Base-by-base conservation (phyloP, 2,113 vertebrate species). In the Macheiramphus alcinus region DNA sequence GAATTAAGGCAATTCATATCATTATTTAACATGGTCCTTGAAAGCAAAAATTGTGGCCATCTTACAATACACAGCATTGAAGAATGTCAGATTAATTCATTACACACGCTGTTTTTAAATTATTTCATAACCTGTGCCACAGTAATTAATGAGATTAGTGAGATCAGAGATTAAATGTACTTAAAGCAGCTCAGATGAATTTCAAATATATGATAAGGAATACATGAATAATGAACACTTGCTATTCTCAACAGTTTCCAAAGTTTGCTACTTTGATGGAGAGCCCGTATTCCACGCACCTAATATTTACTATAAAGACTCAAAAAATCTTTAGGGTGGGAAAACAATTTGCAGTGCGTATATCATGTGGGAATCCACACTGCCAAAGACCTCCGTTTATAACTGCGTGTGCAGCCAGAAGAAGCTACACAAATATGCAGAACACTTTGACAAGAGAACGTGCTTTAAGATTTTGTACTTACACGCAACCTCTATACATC, bases 81-180 rank as follows among this genome's bases (percentile, higher is more conserved):
- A 66, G 36, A 70, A 84, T 55, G 29, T 50, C 68, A 86, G 42
- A 91, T 71, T 84, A 95, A 96, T 86, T 83, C 11, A 80, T 66
- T 80, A 58, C 32, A 67, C 20, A 66, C 0, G 0, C 36, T 36
- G 52, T 65, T 93, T 90, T 81, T 45, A 90, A 89, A 94, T 74
- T 56, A 85, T 94, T 92, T 84, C 58, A 80, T 85, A 95, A 85
- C 55, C 65, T 93, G 21, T 87, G 56, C 43, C 80, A 89, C 53
- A 84, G 75, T 91, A 94, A 94, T 85, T 89, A 89, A 96, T 80
- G 76, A 89, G 72, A 91, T 95, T 84, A 93, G 38, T 72, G 75
- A 95, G 10, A 97, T 84, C 47, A 91, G 80, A 84, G 72, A 91
- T 84, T 84, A 95, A 90, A 84, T 40, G 42, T 42, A 63, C 52